Evolutionary conservation across 1,140 invertebrate genomes (phyloP), one percentile per base, ranked within the genome.

Genomic region (Semibalanus balanoides): DNA sequence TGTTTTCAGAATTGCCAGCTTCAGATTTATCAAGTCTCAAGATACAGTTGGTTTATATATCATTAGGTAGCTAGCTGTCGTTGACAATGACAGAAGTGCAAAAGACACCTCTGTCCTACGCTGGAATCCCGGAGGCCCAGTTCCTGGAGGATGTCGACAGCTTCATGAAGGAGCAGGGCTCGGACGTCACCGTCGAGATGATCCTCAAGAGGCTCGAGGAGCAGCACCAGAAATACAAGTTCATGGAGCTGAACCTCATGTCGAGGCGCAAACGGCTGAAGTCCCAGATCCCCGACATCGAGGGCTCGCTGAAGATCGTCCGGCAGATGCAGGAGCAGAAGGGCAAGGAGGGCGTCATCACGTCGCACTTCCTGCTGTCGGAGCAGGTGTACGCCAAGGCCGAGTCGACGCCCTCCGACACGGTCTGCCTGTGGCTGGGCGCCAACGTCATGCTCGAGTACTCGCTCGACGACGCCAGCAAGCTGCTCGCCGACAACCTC

Each of bases 401-500:
- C 82, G 91, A 90, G 40, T 87, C 94, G 82, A 88, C 94, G 80
- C 95, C 95, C 14, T 96, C 94, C 30, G 90, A 97, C 80, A 96
- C 90, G 83, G 95, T 99, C 27, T 96, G 92, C 82, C 86, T 99
- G n/a, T 99, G 97, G 96, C 86, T 99, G 76, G 97, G 97, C 31
- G 97, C 97, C 30, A 98, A 97, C 87, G 95, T 99, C 0, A 99
- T 99, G 97, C 86, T 99, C 80, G 97, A 99, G 84, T 99, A 99
- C 86, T 89, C 90, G 22, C 84, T 99, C 77, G 90, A 96, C 78
- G 96, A 98, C 86, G 97, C 96, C 40, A 89, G 94, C 84, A 86
- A 88, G 77, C 85, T 98, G 51, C 85, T 99, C 29, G 88, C 88
- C 75, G 94, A 94, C 82, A 98, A 99, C 84, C 90, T 96, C 82